Percentiles rank a stretch among this genome's conserved stretches.
phyloP scores from a whole-genome alignment of 2,797 vertebrate species.

The Jordanella pulchra region DNA sequence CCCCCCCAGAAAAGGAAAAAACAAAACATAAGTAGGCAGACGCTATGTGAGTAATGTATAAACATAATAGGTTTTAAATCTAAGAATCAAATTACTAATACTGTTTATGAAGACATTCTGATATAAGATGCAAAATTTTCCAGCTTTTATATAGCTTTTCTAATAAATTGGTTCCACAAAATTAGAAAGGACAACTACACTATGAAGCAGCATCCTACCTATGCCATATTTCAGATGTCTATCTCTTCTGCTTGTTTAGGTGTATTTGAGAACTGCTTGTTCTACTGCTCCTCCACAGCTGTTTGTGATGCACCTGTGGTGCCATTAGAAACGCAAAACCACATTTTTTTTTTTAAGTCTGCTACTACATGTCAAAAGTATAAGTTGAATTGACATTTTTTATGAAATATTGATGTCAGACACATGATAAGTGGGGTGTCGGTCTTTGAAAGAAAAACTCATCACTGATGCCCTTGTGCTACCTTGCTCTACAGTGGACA shows the following conservation, averaged over 20 bases:
- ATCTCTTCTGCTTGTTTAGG: conserved; percentile 27
- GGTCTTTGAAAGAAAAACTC: conserved; percentile 50
- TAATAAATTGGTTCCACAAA: not conserved
- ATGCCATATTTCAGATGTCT: conserved; percentile 7
- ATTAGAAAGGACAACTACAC: conserved; percentile 4
- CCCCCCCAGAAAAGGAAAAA: too few relatives aligned
- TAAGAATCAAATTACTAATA: not conserved
- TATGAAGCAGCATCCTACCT: not conserved
- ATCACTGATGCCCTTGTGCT: conserved; percentile 52
- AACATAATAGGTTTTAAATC: not conserved
- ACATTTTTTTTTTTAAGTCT: conserved; percentile 48
- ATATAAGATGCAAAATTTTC: not conserved
- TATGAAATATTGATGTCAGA: conserved; percentile 66
- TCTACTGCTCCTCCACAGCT: conserved; percentile 12
- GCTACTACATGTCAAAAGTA: conserved; percentile 52
- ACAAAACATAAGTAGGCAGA: too few relatives aligned
- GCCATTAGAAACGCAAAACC: conserved; percentile 35
- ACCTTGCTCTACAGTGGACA: conserved; percentile 64
- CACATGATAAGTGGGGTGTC: conserved; percentile 49
- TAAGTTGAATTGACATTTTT: conserved; percentile 57
- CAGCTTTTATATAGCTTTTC: not conserved
- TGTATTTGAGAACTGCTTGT: conserved; percentile 18
- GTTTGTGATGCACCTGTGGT: conserved; percentile 44
- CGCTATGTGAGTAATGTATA: not conserved
- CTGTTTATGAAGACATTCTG: not conserved